A percentile compares a stretch with the other conserved stretches of the same genome.
These are phyloP conservation scores for Rattus norvegicus DNA, from an alignment of 2,113 vertebrate genomes.

Conservation along the genomic window DNA sequence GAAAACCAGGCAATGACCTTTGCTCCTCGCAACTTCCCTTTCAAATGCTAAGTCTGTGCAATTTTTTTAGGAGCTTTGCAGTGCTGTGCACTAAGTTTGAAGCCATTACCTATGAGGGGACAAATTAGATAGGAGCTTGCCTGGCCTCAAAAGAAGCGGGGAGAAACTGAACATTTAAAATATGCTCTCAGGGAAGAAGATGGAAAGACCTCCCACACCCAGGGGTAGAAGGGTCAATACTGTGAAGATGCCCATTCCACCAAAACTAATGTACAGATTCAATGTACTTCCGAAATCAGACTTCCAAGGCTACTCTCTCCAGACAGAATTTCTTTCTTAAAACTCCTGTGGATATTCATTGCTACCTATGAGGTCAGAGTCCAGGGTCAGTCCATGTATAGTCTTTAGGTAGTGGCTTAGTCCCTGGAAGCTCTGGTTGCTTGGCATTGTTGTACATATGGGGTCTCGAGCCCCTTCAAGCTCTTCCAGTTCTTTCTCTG, in stretches of 20 bases:
- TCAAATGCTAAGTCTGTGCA: not conserved
- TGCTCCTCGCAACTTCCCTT: not conserved
- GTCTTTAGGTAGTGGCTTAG: too few species aligned
- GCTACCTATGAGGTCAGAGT: too few species aligned
- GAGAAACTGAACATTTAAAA: conserved; percentile 43
- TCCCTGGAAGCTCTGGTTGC: too few species aligned
- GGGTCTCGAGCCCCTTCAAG: too few species aligned
- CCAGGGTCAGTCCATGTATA: too few species aligned
- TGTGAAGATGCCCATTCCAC: not conserved
- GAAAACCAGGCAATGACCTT: not conserved
- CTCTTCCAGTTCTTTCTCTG: too few species aligned
- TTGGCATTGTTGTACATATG: too few species aligned
- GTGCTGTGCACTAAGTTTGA: not conserved
- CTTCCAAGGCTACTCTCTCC: too few species aligned
- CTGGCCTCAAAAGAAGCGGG: not conserved
- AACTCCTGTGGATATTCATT: not conserved
- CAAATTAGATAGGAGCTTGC: not conserved
- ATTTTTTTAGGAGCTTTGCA: not conserved
- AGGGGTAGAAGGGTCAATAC: not conserved
- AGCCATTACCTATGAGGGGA: not conserved
- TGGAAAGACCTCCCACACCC: not conserved
- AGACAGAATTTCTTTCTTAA: not conserved
- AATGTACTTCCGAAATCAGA: not conserved
- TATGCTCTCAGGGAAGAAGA: not conserved
- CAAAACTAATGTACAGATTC: not conserved